These are phyloP conservation scores for Panurus biarmicus DNA, from an alignment of 2,113 vertebrate species.

Conservation along the genomic window DNA sequence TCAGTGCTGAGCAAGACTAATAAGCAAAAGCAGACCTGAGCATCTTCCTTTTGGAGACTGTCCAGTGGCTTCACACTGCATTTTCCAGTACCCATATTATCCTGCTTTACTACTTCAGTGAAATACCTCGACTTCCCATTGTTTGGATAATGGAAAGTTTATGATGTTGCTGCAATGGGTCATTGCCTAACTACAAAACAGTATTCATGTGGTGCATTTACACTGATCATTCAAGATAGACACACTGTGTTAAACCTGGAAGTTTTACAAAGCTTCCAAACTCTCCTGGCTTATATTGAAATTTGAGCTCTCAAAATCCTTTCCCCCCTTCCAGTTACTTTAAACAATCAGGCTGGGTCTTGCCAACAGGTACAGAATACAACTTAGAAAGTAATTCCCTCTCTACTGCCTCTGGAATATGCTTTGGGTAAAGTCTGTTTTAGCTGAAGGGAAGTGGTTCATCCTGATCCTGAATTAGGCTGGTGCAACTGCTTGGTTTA, in stretches of 20 bases:
- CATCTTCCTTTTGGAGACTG: not conserved
- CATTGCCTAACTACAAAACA: not conserved
- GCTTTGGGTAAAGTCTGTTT: not conserved
- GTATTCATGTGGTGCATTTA: not conserved
- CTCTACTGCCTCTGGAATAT: not conserved
- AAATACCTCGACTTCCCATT: not conserved
- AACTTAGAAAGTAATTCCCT: not conserved
- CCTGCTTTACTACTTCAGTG: not conserved
- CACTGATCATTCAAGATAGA: rapidly evolving
- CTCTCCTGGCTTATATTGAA: not conserved
- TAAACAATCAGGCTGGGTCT: not conserved
- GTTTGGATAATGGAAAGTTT: not conserved
- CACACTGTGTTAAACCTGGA: not conserved
- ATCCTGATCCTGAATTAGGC: not conserved
- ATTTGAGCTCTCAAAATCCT: not conserved
- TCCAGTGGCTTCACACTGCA: not conserved
- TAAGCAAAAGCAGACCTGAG: not conserved
- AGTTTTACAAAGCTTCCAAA: not conserved
- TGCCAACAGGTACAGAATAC: not conserved
- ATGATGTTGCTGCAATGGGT: not conserved
- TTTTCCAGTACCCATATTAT: not conserved
- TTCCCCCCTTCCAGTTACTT: not conserved
- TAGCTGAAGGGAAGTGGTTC: not conserved
- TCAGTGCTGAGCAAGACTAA: not conserved
- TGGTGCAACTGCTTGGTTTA: slow-evolving; percentile 34